Percentiles rank a stretch among this genome's conserved stretches.
Conservation (phyloP, 1,140 invertebrate species). For the Zaprionus inermis region DNA sequence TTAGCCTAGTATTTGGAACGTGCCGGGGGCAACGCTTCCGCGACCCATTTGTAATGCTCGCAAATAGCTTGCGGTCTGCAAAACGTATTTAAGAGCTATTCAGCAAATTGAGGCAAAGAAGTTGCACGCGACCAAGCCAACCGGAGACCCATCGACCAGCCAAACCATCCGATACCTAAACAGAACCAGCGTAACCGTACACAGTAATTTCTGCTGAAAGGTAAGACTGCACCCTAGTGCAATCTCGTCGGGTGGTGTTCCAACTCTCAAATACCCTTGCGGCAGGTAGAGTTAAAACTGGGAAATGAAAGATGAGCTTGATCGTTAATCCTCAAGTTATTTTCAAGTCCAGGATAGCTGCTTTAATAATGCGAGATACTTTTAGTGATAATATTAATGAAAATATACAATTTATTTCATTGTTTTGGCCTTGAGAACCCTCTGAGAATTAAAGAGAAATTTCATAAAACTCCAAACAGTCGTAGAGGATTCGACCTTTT, state of each 20-base stretch:
- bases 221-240: too few relatives aligned
- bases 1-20: conserved; percentile 65
- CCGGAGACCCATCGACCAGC: conserved; percentile 30
- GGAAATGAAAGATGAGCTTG: too few relatives aligned
- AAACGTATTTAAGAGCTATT: conserved; percentile 81
- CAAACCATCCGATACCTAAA: conserved; percentile 27
- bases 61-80: conserved; percentile 55
- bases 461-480: too few relatives aligned
- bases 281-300: too few relatives aligned
- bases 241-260: neutral
- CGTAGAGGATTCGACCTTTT: too few relatives aligned
- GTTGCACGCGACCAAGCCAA: conserved; percentile 75
- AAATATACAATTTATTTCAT: too few relatives aligned
- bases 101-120: conserved; percentile 73
- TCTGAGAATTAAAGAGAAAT: too few relatives aligned
- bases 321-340: too few relatives aligned
- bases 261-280: conserved; percentile 14
- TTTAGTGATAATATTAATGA: too few relatives aligned
- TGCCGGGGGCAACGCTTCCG: conserved; percentile 73
- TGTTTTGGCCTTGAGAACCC: too few relatives aligned
- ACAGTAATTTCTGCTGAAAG: conserved; percentile 65
- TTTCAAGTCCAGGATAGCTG: too few relatives aligned
- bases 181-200: neutral
- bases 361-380: too few relatives aligned
- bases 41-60: conserved; percentile 73